These are phyloP conservation scores for Mayetiola destructor DNA, from an alignment of 2,888 invertebrate species.

Conservation along the genomic window DNA sequence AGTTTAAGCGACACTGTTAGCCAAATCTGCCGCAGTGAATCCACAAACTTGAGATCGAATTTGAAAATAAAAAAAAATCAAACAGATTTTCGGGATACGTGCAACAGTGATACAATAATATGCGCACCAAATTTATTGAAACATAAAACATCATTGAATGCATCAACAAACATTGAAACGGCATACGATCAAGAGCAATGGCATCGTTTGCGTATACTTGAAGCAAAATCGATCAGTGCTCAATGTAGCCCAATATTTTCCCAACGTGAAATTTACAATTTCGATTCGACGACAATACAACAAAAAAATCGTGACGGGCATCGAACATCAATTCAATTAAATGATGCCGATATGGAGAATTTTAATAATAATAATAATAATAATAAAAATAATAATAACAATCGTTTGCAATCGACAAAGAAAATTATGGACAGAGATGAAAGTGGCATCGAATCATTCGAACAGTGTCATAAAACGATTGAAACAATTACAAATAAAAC, in stretches of 20 bases:
- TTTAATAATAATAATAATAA: too few species aligned
- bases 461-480: not conserved
- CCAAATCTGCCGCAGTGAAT: conserved; percentile 3
- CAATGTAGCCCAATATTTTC: conserved; percentile 33
- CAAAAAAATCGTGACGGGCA: not conserved
- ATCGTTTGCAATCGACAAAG: conserved; percentile 18
- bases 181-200: conserved; percentile 20
- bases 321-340: not conserved
- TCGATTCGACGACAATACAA: not conserved
- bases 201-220: conserved; percentile 29
- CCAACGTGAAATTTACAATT: not conserved
- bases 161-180: not conserved
- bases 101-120: conserved; percentile 4
- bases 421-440: not conserved
- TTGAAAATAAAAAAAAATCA: not conserved
- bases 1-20: not conserved
- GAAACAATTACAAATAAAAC: not conserved
- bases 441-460: not conserved
- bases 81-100: too few species aligned
- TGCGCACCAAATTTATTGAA: conserved; percentile 3
- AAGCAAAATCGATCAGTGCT: conserved; percentile 35
- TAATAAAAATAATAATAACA: not conserved
- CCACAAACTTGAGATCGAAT: not conserved
- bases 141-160: conserved; percentile 1
- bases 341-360: too few species aligned